phyloP scores from a whole-genome alignment of 2,888 invertebrate species.

The Thereva nobilitata region DNA sequence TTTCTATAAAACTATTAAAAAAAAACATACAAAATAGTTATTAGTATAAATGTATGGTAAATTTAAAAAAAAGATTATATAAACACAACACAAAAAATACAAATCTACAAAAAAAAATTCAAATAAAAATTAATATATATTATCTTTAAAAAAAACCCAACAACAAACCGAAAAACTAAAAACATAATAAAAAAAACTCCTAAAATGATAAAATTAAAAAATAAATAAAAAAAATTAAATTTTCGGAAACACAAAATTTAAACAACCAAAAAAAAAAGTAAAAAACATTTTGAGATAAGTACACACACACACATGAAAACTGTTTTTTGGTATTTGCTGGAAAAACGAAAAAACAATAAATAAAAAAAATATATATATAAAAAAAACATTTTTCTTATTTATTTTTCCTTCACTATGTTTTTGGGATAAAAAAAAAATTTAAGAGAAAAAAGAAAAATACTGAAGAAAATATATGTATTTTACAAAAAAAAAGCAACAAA shows the following conservation, averaged over 20 bases:
- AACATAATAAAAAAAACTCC: slow-evolving; percentile 13
- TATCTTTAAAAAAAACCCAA: slow-evolving; percentile 20
- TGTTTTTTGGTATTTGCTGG: slow-evolving; percentile 17
- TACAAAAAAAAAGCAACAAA: slow-evolving; percentile 16
- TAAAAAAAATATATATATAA: slow-evolving; percentile 3
- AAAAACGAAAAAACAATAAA: slow-evolving; percentile 6
- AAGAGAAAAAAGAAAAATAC: slow-evolving; percentile 8
- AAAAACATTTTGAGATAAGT: slow-evolving; percentile 21
- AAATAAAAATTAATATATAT: slow-evolving; percentile 30
- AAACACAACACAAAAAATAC: slow-evolving; percentile 30
- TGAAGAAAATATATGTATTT: slow-evolving; percentile 18
- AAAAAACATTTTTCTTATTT: slow-evolving; percentile 23
- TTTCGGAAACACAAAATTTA: slow-evolving; percentile 27
- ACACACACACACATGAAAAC: slow-evolving; percentile 13
- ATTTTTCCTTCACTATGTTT: slow-evolving; percentile 30
- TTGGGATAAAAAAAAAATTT: slow-evolving; percentile 21
- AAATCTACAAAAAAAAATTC: slow-evolving; percentile 29
- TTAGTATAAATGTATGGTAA: slow-evolving; percentile 34
- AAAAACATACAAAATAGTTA: slow-evolving; percentile 26
- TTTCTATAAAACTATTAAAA: slow-evolving; percentile 39
- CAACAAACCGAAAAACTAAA: slow-evolving; percentile 28
- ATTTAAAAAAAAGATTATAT: slow-evolving; percentile 1
- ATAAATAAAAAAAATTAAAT: slow-evolving; percentile 28
- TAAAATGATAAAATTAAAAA: slow-evolving; percentile 7
- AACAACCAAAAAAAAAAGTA: slow-evolving; percentile 15